Evolutionary conservation across 2,888 invertebrate species (phyloP), one percentile per base, ranked within the genome.

Genomic region (Uloborus plumipes): DNA sequence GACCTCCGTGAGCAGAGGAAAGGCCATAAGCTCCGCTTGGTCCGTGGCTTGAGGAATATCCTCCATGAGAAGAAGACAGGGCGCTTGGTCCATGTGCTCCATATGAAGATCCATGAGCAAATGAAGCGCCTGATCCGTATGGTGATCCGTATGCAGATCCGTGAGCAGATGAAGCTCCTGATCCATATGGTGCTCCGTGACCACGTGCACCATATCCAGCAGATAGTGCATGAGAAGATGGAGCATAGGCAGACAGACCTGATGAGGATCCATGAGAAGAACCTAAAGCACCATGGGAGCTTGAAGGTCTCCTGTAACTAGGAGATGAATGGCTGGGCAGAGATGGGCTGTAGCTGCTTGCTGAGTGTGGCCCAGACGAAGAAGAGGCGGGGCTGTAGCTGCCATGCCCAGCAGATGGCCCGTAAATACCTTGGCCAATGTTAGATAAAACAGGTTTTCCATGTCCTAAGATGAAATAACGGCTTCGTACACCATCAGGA

Each of bases 391-490:
- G 51, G 14, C 70, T 39, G 49, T 77, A 77, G 50, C 64, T 26
- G 7, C 64, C 61, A 61, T 51, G 22, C 62, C 58, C 64, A 7
- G 51, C 39, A 26, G 80, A 80, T 49, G 80, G 58, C 3, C 80
- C 80, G 58, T 74, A 74, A 13, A 74, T 69, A 11, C 69, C 69
- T 22, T 65, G 62, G 20, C 77, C 77, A 18, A 77, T 39, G 31
- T 74, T 26, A 51, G 74, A 62, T 15, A 73, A 61, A 31, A 74
- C 78, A 20, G 15, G n/a, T 49, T 64, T 53, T 16, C 80, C 80
- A 39, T 81, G 80, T 16, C 80, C 80, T n/a, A 81, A 49, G 22
- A 81, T 81, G 64, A 81, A 81, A 20, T 81, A 81, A 16, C 80
- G 69, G 59, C 64, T 81, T 64, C 80, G 49, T 47, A 81, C 80